phyloP scores from a whole-genome alignment of 2,888 invertebrate species.

The Noctua janthina region DNA sequence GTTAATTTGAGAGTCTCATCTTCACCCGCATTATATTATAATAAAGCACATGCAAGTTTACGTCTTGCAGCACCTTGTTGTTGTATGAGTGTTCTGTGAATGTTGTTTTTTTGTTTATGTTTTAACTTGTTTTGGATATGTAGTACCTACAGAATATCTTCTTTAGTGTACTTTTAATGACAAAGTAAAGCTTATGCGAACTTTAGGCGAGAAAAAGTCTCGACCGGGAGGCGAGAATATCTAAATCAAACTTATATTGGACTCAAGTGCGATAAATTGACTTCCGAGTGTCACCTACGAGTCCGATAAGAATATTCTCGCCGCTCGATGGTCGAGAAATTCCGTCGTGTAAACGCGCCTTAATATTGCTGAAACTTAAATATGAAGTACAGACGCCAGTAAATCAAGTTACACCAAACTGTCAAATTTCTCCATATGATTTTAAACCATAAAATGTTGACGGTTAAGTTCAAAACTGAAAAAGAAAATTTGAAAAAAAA shows the following conservation, averaged over 20 bases:
- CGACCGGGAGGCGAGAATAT: too few species aligned
- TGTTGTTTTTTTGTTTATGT: conserved; percentile 67
- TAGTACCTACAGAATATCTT: background rate
- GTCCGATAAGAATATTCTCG: background rate
- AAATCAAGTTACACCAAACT: too few species aligned
- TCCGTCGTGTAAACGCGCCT: background rate
- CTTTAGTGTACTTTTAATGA: background rate
- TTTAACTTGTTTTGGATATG: conserved; percentile 64
- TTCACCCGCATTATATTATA: conserved; percentile 56
- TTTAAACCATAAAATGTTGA: too few species aligned
- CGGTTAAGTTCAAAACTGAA: too few species aligned
- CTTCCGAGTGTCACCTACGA: background rate
- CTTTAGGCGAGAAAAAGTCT: background rate
- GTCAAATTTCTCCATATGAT: too few species aligned
- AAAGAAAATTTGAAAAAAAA: too few species aligned
- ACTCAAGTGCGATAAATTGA: background rate
- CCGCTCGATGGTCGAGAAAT: background rate
- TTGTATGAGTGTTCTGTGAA: conserved; percentile 72
- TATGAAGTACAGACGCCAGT: background rate
- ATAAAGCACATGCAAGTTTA: conserved; percentile 76
- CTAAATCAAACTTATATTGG: background rate
- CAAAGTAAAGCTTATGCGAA: background rate
- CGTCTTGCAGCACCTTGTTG: conserved; percentile 81
- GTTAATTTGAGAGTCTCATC: conserved; percentile 23
- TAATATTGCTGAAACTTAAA: background rate